A percentile compares a stretch with the other conserved stretches of the same genome.
phyloP scores from a whole-genome alignment of 2,113 vertebrate genomes.

The Lepisosteus osseus region DNA sequence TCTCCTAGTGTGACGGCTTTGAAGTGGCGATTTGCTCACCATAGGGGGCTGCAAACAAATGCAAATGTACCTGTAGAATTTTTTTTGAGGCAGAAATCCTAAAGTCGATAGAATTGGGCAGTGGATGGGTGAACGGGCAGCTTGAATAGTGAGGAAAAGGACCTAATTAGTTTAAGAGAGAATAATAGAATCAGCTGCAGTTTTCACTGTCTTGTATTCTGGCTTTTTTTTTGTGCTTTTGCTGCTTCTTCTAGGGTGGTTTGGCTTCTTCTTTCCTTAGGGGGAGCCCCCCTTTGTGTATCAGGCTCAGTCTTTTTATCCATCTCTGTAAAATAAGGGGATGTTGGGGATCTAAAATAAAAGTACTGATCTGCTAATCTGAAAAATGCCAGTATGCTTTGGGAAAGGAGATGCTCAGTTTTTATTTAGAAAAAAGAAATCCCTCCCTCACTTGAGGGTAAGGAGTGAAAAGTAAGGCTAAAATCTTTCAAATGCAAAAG shows the following conservation, averaged over 20 bases:
- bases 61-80: slow-evolving; percentile 2
- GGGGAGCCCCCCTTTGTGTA: not conserved
- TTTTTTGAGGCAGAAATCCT: not conserved
- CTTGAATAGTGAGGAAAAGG: not conserved
- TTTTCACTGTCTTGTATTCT: not conserved
- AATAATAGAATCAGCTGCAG: slow-evolving; percentile 4
- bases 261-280: not conserved
- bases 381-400: not conserved
- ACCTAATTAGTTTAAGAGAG: slow-evolving; percentile 3
- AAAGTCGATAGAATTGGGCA: slow-evolving; percentile 5
- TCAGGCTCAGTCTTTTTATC: not conserved
- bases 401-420: not conserved
- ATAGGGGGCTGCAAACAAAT: slow-evolving; percentile 3
- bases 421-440: not conserved
- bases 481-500: too few species aligned
- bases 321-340: not conserved
- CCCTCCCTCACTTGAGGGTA: not conserved
- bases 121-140: slow-evolving; percentile 1
- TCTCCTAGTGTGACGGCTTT: not conserved
- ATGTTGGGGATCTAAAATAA: not conserved
- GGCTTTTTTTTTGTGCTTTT: not conserved
- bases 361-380: not conserved
- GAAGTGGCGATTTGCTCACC: slow-evolving; percentile 5
- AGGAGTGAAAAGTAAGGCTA: too few species aligned
- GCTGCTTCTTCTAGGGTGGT: slow-evolving; percentile 1